A percentile compares a stretch with the other conserved stretches of the same genome.
phyloP scores from a whole-genome alignment of 2,113 vertebrate genomes.

The Ptyas mucosa region DNA sequence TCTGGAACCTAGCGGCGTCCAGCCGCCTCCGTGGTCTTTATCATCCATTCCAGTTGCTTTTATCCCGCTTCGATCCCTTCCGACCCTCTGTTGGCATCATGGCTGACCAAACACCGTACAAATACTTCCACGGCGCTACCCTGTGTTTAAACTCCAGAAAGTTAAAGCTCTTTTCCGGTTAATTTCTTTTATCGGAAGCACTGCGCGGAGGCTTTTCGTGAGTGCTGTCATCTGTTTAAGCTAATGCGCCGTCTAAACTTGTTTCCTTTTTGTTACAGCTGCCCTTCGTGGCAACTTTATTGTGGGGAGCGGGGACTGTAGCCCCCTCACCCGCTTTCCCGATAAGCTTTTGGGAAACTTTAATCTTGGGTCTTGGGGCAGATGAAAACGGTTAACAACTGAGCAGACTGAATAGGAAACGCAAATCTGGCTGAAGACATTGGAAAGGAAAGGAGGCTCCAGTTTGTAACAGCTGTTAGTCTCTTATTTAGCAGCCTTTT shows the following conservation, averaged over 20 bases:
- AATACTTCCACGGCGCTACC: not conserved
- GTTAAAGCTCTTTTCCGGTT: not conserved
- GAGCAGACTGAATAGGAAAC: not conserved
- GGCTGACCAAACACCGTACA: not conserved
- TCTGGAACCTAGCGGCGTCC: not conserved
- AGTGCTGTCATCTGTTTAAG: not conserved
- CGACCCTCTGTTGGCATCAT: not conserved
- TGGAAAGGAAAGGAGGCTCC: not conserved
- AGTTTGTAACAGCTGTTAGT: not conserved
- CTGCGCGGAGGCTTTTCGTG: not conserved
- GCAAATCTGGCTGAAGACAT: not conserved
- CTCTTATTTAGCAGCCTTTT: not conserved
- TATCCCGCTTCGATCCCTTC: not conserved
- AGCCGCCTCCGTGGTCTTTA: not conserved
- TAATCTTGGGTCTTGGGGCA: not conserved
- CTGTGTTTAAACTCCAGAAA: not conserved
- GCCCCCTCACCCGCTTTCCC: not conserved
- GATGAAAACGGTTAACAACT: not conserved
- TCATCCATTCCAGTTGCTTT: not conserved
- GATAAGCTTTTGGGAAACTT: not conserved
- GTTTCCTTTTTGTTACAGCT: not conserved
- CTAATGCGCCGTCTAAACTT: rapidly evolving
- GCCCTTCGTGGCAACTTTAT: not conserved
- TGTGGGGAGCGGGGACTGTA: not conserved
- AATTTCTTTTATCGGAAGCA: not conserved